Evolutionary conservation across 2,113 vertebrate genomes (phyloP), one percentile per base, ranked within the genome.

Genomic region (Dasyurus viverrinus): DNA sequence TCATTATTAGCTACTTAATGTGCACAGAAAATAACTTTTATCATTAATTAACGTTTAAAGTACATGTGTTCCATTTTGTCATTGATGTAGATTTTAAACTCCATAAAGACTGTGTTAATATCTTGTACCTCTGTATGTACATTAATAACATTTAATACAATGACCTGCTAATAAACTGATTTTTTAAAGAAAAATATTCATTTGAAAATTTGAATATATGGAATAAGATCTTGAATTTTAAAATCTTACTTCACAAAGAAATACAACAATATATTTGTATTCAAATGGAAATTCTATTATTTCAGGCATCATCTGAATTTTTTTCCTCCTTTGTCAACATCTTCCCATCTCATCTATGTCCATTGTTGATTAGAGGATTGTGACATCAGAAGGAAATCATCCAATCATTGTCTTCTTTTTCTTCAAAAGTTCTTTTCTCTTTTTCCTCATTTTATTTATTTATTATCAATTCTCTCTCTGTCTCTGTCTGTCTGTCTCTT

Each of bases 351-450:
- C 36, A 76, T 95, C 57, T 94, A 19, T 95, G 95, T 91, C 93
- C 92, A 93, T 91, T 97, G 94, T 94, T 97, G 92, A 93, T 93
- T 93, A 95, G 50, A 95, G 92, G 93, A 97, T 98, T 98, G 92
- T 97, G 97, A 98, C 97, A 97, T 97, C 97, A 98, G 96, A 95
- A 94, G 60, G 53, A 96, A 96, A 91, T 57, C 26, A 96, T 50
- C 96, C 96, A 97, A 96, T 97, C 97, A 92, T 89, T 55, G 22
- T 90, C 96, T 93, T 96, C 90, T 96, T 93, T 95, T 95, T 95
- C 57, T 53, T 89, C 93, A 42, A 57, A 95, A 89, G 84, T 94
- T 90, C 95, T 90, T 90, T 90, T 54, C 53, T 92, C 53, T 92
- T 6, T 53, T 53, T 54, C 42, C 89, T 93, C 57, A n/a, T 1